Conservation (phyloP, 2,888 invertebrate species). For the Pristionchus mayeri region DNA sequence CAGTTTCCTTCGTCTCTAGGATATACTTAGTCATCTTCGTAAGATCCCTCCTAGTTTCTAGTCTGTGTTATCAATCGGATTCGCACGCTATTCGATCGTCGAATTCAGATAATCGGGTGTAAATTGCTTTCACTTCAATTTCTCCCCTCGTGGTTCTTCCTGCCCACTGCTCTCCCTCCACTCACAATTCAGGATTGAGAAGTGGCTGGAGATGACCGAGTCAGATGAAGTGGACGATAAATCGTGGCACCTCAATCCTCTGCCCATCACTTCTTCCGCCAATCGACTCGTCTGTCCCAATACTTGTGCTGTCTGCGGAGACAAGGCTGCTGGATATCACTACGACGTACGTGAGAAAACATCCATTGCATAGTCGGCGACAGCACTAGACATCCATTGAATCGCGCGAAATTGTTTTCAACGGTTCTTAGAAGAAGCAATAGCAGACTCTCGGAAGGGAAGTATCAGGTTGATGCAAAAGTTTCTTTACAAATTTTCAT, state of each 20-base stretch:
- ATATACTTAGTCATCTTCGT: too few species aligned
- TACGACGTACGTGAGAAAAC: constrained; percentile 64
- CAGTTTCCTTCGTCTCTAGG: not conserved
- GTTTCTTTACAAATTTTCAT: too few species aligned
- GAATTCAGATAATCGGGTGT: too few species aligned
- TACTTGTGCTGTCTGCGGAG: constrained; percentile 61
- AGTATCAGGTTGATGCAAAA: too few species aligned
- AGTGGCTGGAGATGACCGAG: not conserved
- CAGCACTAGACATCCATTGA: not conserved
- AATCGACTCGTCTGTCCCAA: constrained; percentile 55
- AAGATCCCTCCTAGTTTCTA: not conserved
- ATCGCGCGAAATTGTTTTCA: not conserved
- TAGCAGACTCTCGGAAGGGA: too few species aligned
- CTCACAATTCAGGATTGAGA: not conserved
- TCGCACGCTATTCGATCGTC: not conserved
- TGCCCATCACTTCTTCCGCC: not conserved
- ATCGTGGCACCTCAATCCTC: constrained; percentile 18
- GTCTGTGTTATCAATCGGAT: constrained; percentile 1
- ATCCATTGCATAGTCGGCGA: too few species aligned
- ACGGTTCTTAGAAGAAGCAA: too few species aligned
- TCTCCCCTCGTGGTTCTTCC: not conserved
- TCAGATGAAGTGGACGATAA: not conserved
- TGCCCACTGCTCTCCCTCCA: not conserved
- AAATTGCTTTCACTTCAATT: not conserved
- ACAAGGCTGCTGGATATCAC: constrained; percentile 62